Evolutionary conservation across 1,140 invertebrate species (phyloP).

Genomic region (Drosophila orena): DNA sequence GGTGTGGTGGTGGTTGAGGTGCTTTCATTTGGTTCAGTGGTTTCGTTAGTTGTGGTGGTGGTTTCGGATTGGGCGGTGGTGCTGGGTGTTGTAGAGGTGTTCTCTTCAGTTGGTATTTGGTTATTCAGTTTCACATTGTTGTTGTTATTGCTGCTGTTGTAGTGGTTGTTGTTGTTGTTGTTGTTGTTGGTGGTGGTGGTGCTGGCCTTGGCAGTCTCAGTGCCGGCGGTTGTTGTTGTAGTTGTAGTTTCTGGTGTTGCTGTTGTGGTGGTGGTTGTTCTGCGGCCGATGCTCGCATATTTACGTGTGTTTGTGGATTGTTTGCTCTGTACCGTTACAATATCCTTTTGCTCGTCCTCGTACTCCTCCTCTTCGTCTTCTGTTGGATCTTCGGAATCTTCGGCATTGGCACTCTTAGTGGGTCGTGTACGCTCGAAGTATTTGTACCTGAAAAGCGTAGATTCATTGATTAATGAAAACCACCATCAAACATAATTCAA

Average conservation of each 20-base stretch:
- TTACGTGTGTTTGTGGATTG: constrained; percentile 71
- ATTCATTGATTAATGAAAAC: neutral
- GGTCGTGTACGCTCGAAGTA: constrained; percentile 70
- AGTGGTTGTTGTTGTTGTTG: constrained; percentile 46
- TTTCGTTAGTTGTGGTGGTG: constrained; percentile 67
- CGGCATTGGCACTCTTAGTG: constrained; percentile 44
- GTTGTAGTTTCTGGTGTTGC: constrained; percentile 71
- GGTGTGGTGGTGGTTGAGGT: constrained; percentile 71
- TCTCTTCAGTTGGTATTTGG: constrained; percentile 43
- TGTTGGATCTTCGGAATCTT: constrained; percentile 18
- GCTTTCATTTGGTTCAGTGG: constrained; percentile 82
- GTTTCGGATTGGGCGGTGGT: constrained; percentile 37
- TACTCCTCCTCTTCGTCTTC: constrained; percentile 59
- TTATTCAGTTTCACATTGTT: constrained; percentile 68
- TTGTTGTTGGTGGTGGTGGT: constrained; percentile 39
- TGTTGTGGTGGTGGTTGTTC: constrained; percentile 67
- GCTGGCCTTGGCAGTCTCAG: constrained; percentile 69
- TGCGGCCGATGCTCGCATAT: constrained; percentile 81
- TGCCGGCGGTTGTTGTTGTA: constrained; percentile 79
- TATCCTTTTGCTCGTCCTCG: constrained; percentile 70
- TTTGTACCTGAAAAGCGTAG: constrained; percentile 60
- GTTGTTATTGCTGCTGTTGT: constrained; percentile 51
- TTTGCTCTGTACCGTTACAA: constrained; percentile 81
- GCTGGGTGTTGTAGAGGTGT: constrained; percentile 49
- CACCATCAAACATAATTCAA: neutral